Conservation (phyloP, 1,140 invertebrate genomes). For the Meloidogyne hapla region DNA sequence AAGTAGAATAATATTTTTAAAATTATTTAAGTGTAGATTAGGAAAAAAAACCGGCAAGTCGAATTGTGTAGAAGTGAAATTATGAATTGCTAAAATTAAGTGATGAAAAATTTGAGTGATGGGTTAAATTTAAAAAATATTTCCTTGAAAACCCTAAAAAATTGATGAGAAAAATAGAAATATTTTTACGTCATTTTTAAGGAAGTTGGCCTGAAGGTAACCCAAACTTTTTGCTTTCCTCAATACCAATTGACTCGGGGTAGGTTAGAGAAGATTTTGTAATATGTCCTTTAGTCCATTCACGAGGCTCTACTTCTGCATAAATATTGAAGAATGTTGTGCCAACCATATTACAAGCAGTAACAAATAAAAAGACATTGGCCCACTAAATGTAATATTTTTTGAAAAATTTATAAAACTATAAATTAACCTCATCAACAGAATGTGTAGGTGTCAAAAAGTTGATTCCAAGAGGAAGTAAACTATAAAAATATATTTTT, state of each 20-base stretch:
- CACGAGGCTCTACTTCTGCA: slow-evolving; percentile 4
- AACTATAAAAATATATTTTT: background rate
- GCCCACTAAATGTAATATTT: background rate
- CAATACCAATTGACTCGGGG: background rate
- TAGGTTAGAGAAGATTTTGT: slow-evolving; percentile 1
- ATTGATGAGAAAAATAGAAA: background rate
- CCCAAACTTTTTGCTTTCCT: background rate
- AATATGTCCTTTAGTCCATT: background rate
- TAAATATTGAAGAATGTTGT: slow-evolving; percentile 6
- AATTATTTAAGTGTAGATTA: too few species aligned
- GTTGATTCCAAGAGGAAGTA: background rate
- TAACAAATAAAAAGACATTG: background rate
- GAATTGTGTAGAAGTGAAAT: background rate
- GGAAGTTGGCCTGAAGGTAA: background rate
- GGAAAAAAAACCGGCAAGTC: background rate
- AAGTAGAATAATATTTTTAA: too few species aligned
- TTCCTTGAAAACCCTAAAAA: background rate
- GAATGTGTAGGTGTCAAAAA: slow-evolving; percentile 2
- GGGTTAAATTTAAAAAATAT: background rate
- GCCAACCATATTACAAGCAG: background rate
- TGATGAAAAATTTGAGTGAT: background rate
- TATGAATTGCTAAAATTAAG: too few species aligned
- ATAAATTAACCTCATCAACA: background rate
- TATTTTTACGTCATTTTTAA: background rate
- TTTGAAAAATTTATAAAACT: background rate